phyloP scores from a whole-genome alignment of 2,113 vertebrate species.

The Callopanchax toddi region DNA sequence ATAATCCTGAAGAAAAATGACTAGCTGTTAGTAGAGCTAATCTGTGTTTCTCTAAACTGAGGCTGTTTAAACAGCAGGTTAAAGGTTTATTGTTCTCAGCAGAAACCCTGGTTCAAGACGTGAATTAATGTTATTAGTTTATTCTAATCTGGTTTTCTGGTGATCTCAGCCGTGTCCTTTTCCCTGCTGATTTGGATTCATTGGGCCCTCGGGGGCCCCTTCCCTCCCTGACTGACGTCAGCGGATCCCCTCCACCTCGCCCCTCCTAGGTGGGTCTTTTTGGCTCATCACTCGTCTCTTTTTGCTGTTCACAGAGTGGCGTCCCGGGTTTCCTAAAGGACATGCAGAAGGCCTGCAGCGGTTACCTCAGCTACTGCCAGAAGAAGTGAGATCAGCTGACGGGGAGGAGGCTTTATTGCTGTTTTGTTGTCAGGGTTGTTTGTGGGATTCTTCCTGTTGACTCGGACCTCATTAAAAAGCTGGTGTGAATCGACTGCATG shows the following conservation, averaged over 20 bases:
- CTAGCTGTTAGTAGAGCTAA: no score
- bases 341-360: slow-evolving; percentile 85
- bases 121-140: no score
- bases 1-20: no score
- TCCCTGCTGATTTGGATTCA: no score
- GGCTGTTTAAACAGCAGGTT: no score
- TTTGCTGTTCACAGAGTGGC: slow-evolving; percentile 79
- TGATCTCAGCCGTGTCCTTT: no score
- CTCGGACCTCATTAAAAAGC: slow-evolving; percentile 23
- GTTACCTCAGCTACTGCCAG: slow-evolving; percentile 72
- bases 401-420: background rate
- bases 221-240: slow-evolving; percentile 28
- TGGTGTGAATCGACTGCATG: slow-evolving; percentile 25
- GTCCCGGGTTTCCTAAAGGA: slow-evolving; percentile 87
- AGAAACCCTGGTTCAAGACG: no score
- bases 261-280: slow-evolving; percentile 35
- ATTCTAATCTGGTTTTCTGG: no score
- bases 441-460: background rate
- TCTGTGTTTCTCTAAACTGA: no score
- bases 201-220: background rate
- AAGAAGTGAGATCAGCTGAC: slow-evolving; percentile 56
- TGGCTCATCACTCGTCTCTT: slow-evolving; percentile 8
- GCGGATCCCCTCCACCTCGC: background rate
- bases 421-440: background rate
- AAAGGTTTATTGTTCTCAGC: no score